A percentile compares a stretch with the other conserved stretches of the same genome.
Conservation (phyloP, 2,113 vertebrate species). For the Neoarius graeffei region DNA sequence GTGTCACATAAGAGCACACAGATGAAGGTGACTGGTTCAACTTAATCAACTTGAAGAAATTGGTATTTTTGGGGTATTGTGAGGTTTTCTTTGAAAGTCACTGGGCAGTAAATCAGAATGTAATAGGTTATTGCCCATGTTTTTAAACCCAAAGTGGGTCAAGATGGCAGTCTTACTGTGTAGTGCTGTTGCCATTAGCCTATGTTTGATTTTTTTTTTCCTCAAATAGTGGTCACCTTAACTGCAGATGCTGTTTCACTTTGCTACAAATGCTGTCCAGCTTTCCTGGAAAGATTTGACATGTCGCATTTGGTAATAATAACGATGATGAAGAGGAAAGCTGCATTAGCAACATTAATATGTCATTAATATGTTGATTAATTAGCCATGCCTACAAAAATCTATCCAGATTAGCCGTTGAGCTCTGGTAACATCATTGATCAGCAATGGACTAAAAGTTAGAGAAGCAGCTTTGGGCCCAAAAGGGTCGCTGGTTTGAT, state of each 20-base stretch:
- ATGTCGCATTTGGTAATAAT: neutral
- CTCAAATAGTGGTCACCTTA: conserved; percentile 7
- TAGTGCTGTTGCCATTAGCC: conserved; percentile 9
- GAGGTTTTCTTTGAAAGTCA: conserved; percentile 5
- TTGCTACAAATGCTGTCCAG: neutral
- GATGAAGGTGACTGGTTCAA: neutral
- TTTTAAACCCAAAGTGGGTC: conserved; percentile 38
- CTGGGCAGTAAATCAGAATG: conserved; percentile 20
- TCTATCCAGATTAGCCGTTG: neutral
- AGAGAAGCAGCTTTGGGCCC: no score
- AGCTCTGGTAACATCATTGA: conserved; percentile 14
- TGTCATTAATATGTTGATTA: conserved; percentile 6
- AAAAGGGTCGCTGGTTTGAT: no score
- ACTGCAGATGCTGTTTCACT: conserved; percentile 6
- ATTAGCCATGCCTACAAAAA: neutral
- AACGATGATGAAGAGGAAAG: neutral
- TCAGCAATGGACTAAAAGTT: neutral
- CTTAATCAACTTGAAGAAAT: conserved; percentile 15
- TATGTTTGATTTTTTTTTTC: conserved; percentile 9
- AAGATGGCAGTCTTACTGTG: conserved; percentile 16
- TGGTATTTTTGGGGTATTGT: neutral
- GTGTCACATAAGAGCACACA: neutral
- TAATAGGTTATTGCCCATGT: conserved; percentile 37
- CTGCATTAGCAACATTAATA: neutral
- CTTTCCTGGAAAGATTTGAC: neutral